Base-by-base conservation (phyloP, 2,888 invertebrate genomes). In the Hyposoter didymator region DNA sequence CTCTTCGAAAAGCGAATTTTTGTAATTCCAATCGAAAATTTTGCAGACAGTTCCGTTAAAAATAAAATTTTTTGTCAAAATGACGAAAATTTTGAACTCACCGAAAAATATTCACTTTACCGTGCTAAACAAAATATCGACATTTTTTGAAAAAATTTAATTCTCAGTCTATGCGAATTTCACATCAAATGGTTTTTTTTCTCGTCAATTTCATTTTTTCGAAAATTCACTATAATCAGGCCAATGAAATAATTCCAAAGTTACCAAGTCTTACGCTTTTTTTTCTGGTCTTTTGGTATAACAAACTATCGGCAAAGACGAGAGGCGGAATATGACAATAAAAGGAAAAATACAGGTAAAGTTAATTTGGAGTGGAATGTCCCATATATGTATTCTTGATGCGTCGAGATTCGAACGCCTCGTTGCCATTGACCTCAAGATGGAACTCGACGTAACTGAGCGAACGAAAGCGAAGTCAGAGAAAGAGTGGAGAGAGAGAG, bases 301-400 rank as follows among this genome's bases (percentile, higher is more conserved):
- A 64, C 35, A n/a, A 35, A n/a, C 32, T 7, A 39, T n/a, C 7
- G 39, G 28, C 6, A n/a, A 14, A 19, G 28, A 22, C 10, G 19
- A 17, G 49, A 35, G 14, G 14, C 28, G 43, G 47, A 22, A 45
- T 17, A 55, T 22, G 43, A 28, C 0, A 6, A n/a, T 14, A 8
- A 32, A 52, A 64, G 39, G 67, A 74, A 19, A 49, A 47, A 66
- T n/a, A 7, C 39, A 70, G 64, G 49, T 59, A 35, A 49, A 66
- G 73, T 86, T 78, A 47, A 64, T 85, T 79, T 64, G 74, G 86
- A 84, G 72, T 82, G 87, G 87, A 87, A 85, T 79, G 69, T 75
- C 81, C 76, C 67, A 80, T 85, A 87, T 83, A 85, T 88, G 88
- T 90, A 64, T 90, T 89, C 88, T 89, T 87, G 88, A 89, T 88